Evolutionary conservation across 2,888 invertebrate genomes (phyloP), one percentile per base, ranked within the genome.

Genomic region (Himalopsyche kuldschensis): DNA sequence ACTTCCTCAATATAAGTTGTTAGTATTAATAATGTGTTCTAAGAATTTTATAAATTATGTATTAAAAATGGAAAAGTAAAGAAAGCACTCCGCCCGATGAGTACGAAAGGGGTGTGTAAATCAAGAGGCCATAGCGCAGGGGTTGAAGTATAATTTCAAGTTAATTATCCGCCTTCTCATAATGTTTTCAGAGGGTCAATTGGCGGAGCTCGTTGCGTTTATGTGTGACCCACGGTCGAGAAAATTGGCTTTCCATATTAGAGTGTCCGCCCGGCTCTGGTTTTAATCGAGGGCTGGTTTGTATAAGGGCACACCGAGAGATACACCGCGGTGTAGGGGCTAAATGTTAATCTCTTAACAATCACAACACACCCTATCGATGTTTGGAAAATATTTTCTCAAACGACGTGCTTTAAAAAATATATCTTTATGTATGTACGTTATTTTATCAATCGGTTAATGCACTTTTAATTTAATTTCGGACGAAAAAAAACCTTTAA

Each of bases 231-330:
- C 84, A 82, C 69, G 82, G 84, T 63, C 80, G 82, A 46, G 75
- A 82, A 84, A 84, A 84, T 84, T 84, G 84, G 84, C 84, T 84
- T 84, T 84, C 84, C 84, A 84, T 84, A 84, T 84, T 84, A 84
- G 82, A 84, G 80, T 47, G 24, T 31, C 27, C 69, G 10, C 69
- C 30, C 69, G 15, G 69, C 27, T 27, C 69, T 69, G 69, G 69
- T 27, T 69, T 69, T 69, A 69, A 69, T 69, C 20, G 69, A 41
- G 69, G 69, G 69, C 69, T 27, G 69, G 69, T 69, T 69, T 69
- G 69, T 30, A 69, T 69, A 69, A 63, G 69, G 69, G 69, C 69
- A 15, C 15, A 3, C 11, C 3, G 30, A 27, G 69, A 69, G 69
- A 69, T 69, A 69, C 69, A 69, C 69, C 69, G 69, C 30, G 69